Percentiles rank a stretch among this genome's conserved stretches.
Evolutionary conservation across 2,888 invertebrate species (phyloP).

Genomic region (Acleris sparsana): DNA sequence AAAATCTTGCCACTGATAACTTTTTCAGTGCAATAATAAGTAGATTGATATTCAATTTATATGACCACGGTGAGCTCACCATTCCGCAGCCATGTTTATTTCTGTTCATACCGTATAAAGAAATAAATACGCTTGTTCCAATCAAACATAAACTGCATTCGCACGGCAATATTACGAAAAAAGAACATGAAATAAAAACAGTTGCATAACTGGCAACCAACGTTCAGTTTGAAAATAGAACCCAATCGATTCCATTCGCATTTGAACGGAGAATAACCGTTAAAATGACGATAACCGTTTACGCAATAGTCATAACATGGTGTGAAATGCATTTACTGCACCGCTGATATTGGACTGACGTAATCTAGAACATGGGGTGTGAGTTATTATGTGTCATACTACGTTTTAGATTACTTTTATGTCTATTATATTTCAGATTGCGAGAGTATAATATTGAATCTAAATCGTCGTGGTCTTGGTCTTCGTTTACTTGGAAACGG

Average conservation of each 20-base stretch:
- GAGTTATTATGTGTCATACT: slow-evolving; percentile 19
- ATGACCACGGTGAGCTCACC: too few species aligned
- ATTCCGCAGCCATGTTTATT: too few species aligned
- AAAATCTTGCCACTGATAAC: too few species aligned
- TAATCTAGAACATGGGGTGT: slow-evolving; percentile 30
- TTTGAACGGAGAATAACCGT: slow-evolving; percentile 38
- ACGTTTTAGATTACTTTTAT: slow-evolving; percentile 23
- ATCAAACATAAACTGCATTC: neutral
- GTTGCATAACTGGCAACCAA: slow-evolving; percentile 27
- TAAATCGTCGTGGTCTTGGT: too few species aligned
- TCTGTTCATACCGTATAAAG: too few species aligned
- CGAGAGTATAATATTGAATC: too few species aligned
- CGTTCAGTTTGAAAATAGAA: slow-evolving; percentile 31
- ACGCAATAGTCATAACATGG: slow-evolving; percentile 41
- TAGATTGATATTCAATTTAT: too few species aligned
- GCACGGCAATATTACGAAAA: neutral
- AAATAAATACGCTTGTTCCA: neutral
- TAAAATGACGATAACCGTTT: slow-evolving; percentile 51
- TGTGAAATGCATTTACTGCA: slow-evolving; percentile 24
- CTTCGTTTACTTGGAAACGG: too few species aligned
- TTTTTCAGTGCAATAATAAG: too few species aligned
- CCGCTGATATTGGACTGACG: slow-evolving; percentile 43
- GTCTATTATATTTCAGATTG: neutral
- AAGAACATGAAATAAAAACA: neutral
- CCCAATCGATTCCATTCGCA: slow-evolving; percentile 24